Base-by-base conservation (phyloP, 2,888 invertebrate species). In the Clivina fossor region DNA sequence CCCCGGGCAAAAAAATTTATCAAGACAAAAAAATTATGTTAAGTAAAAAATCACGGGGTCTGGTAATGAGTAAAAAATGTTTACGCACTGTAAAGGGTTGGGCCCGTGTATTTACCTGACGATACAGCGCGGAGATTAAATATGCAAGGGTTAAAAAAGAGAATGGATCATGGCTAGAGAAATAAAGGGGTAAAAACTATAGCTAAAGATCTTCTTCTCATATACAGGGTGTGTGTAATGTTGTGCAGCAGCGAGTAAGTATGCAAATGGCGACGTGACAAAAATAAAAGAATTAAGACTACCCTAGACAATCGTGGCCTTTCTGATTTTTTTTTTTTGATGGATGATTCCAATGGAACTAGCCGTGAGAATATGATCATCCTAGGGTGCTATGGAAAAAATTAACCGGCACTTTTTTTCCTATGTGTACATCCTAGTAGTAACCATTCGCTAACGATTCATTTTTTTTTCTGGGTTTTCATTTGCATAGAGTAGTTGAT, bases 221-320 rank as follows among this genome's bases (percentile, higher is more conserved):
- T 30, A 30, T 8, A 8, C 5, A 8, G 5, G 26, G 5, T 7
- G 26, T 5, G 26, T 8, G 26, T 8, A 26, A 8, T 5, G 26
- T 8, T 8, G 5, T 7, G 26, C 5, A 8, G 8, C 26, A 8
- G 26, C 5, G 26, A 5, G 8, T n/a, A n/a, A 56, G 60, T 63
- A 65, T 65, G 63, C 63, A 65, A 65, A 65, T 64, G 57, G 22
- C 41, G 49, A 61, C 61, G 61, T 61, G 63, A 62, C 62, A 60
- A 60, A 62, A 62, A 62, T 63, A 53, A 53, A 44, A 20, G 53
- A 53, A 53, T 53, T 53, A 53, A 44, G 43, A 53, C 43, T 53
- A 30, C 28, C 22, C 16, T 43, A 53, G 53, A 53, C 53, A 53
- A 43, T n/a, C n/a, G n/a, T n/a, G n/a, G n/a, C n/a, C n/a, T n/a